Evolutionary conservation across 1,140 invertebrate species (phyloP).

Genomic region (Octopus bimaculoides): DNA sequence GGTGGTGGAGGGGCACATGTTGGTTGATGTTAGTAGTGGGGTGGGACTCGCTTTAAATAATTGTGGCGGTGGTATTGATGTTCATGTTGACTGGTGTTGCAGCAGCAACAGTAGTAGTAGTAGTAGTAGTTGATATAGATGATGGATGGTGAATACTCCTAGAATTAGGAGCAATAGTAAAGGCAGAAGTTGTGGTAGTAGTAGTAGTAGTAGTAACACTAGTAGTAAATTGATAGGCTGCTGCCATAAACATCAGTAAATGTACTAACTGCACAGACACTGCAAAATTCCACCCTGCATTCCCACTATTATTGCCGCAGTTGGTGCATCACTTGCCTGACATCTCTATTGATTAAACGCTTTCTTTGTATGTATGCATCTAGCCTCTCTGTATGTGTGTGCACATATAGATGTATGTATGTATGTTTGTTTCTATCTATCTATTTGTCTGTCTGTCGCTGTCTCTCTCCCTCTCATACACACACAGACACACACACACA

Average conservation of each 20-base stretch:
- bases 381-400: no score
- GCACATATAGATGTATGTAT: no score
- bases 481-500: no score
- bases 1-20: no score
- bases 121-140: neutral
- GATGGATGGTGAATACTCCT: neutral
- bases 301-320: neutral
- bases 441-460: conserved; percentile 3
- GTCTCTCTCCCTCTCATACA: neutral
- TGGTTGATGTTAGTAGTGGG: no score
- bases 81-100: no score
- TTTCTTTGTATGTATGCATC: no score
- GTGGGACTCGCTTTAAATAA: no score
- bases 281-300: no score
- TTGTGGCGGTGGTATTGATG: no score
- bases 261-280: neutral
- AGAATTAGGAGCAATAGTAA: conserved; percentile 10
- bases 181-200: conserved; percentile 6
- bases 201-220: conserved; percentile 6
- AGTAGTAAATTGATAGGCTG: neutral
- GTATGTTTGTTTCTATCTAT: neutral
- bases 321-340: no score
- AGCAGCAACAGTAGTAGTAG: conserved; percentile 12
- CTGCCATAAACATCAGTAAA: neutral
- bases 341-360: no score